phyloP scores from a whole-genome alignment of 2,797 vertebrate species.

The Mallotus villosus region DNA sequence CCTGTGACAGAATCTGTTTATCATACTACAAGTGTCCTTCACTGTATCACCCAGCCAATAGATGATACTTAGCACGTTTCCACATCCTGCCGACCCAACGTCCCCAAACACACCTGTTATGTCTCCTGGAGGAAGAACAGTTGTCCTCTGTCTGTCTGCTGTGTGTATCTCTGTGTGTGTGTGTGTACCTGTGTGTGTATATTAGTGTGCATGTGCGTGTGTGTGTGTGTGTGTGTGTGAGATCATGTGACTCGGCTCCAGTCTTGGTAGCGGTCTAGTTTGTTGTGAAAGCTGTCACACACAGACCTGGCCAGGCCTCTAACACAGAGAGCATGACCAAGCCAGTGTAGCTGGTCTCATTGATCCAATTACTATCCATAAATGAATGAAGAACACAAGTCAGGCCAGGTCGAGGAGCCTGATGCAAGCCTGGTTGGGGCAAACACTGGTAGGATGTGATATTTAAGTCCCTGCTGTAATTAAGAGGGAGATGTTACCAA shows the following conservation, averaged over 20 bases:
- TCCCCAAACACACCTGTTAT: not conserved
- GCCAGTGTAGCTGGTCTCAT: constrained; percentile 34
- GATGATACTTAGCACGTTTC: not conserved
- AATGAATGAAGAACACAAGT: constrained; percentile 42
- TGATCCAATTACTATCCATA: constrained; percentile 42
- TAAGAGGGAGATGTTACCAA: constrained; percentile 7
- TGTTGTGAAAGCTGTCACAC: constrained; percentile 2
- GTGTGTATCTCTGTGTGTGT: not conserved
- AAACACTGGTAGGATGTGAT: constrained; percentile 1
- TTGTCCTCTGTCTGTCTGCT: not conserved
- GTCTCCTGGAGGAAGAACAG: no score
- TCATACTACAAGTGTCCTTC: not conserved
- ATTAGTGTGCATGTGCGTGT: not conserved
- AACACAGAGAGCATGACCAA: constrained; percentile 48
- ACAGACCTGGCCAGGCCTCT: constrained; percentile 21
- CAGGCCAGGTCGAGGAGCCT: constrained; percentile 21
- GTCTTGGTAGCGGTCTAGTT: not conserved
- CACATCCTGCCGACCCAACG: not conserved
- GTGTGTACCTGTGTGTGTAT: not conserved
- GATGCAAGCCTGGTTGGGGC: not conserved
- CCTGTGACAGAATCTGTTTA: not conserved
- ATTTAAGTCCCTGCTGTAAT: not conserved
- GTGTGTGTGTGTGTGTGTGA: constrained; percentile 1
- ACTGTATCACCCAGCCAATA: not conserved
- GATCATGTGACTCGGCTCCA: not conserved